These are phyloP conservation scores for Tringa solitaria DNA, from an alignment of 2,113 vertebrate genomes.

Conservation along the genomic window DNA sequence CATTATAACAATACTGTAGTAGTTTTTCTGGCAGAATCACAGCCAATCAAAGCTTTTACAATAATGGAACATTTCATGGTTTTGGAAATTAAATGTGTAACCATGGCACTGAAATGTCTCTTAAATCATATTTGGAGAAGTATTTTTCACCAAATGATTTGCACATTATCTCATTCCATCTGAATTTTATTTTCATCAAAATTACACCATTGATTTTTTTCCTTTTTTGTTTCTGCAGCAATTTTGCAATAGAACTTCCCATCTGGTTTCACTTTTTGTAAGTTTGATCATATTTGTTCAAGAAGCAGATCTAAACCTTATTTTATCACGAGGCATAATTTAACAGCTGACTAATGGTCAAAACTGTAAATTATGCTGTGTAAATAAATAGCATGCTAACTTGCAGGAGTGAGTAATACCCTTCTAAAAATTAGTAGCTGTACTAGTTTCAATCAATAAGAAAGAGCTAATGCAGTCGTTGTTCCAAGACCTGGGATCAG, in stretches of 20 bases:
- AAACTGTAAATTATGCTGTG: not conserved
- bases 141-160: constrained; percentile 62
- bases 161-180: constrained; percentile 64
- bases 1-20: constrained; percentile 55
- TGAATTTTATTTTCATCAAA: constrained; percentile 59
- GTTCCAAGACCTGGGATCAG: not conserved
- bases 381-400: not conserved
- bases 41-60: constrained; percentile 54
- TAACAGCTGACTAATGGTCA: constrained; percentile 41
- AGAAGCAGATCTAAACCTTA: not conserved
- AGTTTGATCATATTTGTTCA: constrained; percentile 14
- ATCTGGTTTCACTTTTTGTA: constrained; percentile 54
- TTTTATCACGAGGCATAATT: constrained; percentile 17
- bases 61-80: constrained; percentile 60
- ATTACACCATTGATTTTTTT: not conserved
- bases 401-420: not conserved
- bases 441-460: not conserved
- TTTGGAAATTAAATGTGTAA: constrained; percentile 61
- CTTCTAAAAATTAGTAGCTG: not conserved
- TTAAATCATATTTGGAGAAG: constrained; percentile 56
- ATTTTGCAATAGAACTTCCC: constrained; percentile 49
- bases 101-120: constrained; percentile 53
- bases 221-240: constrained; percentile 21
- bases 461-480: not conserved
- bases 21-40: constrained; percentile 45